Evolutionary conservation across 1,140 invertebrate genomes (phyloP).

Genomic region (Stegodyphus mimosarum): DNA sequence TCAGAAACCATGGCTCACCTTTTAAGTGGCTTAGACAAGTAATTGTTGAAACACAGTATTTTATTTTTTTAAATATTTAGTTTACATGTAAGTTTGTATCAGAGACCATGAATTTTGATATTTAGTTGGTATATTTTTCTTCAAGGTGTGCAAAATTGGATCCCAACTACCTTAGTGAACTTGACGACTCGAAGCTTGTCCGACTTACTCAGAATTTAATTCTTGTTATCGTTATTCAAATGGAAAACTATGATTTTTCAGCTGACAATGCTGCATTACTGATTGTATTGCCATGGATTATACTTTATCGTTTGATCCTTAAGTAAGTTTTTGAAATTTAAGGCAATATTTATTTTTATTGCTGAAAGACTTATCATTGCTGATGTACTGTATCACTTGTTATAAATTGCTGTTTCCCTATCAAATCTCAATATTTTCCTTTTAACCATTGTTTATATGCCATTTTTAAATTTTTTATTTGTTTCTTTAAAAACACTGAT

Average conservation of each 20-base stretch:
- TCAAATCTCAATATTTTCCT: too few species aligned
- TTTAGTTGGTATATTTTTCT: constrained; percentile 21
- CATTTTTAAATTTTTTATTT: too few species aligned
- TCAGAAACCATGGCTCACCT: constrained; percentile 75
- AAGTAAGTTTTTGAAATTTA: constrained; percentile 45
- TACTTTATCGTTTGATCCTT: constrained; percentile 74
- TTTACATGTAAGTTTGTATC: too few species aligned
- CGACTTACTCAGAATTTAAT: constrained; percentile 81
- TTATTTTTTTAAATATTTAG: too few species aligned
- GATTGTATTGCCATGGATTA: constrained; percentile 82
- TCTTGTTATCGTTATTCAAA: constrained; percentile 78
- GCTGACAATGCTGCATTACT: constrained; percentile 76
- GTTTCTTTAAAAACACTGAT: too few species aligned
- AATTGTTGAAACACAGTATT: constrained; percentile 8
- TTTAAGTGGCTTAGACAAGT: constrained; percentile 76
- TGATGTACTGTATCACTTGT: not conserved
- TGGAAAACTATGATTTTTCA: constrained; percentile 75
- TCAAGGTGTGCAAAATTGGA: constrained; percentile 67
- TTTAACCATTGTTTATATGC: too few species aligned
- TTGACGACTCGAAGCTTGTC: constrained; percentile 65
- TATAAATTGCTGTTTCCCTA: not conserved
- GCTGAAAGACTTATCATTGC: too few species aligned
- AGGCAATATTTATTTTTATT: too few species aligned
- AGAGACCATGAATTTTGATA: too few species aligned
- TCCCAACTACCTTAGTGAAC: constrained; percentile 68